These are phyloP conservation scores for Vireo altiloquus DNA, from an alignment of 2,113 vertebrate species.

Conservation along the genomic window DNA sequence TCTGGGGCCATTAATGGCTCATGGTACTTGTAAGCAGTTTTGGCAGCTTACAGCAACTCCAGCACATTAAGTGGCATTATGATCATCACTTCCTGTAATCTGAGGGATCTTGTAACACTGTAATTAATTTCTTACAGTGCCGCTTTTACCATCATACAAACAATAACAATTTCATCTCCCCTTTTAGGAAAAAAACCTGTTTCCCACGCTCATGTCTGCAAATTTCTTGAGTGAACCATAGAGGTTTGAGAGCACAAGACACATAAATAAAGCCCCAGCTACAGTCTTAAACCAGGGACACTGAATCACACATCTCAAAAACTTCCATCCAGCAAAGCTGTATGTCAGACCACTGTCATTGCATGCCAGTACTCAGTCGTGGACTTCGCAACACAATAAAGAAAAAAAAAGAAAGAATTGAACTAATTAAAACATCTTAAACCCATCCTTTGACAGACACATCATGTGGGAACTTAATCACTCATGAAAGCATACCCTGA, in stretches of 20 bases:
- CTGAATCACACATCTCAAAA: background rate
- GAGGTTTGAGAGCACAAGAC: background rate
- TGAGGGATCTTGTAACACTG: fast-evolving
- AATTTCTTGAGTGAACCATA: background rate
- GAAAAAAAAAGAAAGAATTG: background rate
- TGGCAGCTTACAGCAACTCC: background rate
- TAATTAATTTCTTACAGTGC: background rate
- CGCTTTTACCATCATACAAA: background rate
- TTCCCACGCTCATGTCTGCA: fast-evolving
- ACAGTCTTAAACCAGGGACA: background rate
- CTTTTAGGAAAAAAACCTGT: background rate
- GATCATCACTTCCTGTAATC: background rate
- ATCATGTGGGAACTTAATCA: background rate
- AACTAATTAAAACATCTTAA: background rate
- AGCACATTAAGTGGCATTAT: fast-evolving
- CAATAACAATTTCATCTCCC: background rate
- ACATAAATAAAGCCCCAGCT: background rate
- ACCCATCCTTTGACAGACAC: background rate
- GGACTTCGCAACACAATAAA: background rate
- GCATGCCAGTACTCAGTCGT: background rate
- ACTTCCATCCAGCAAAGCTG: background rate
- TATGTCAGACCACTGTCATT: background rate
- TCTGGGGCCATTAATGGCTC: background rate
- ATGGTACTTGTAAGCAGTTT: background rate
- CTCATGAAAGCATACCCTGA: background rate